Percentiles rank a stretch among this genome's conserved stretches.
Evolutionary conservation across 2,113 vertebrate genomes (phyloP).

Genomic region (Speoplatyrhinus poulsoni): DNA sequence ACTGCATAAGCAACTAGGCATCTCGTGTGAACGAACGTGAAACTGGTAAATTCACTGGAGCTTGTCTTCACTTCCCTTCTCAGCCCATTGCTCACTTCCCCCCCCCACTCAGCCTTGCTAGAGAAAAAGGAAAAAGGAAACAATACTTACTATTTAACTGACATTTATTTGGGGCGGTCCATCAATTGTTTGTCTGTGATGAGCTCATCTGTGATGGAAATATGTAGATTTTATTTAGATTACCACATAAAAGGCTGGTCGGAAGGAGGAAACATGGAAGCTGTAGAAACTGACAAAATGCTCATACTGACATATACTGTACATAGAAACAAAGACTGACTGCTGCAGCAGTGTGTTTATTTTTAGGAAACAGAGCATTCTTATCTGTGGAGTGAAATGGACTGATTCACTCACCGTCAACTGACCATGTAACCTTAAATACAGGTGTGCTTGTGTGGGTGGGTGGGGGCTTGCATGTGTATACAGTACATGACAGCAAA

Average conservation of each 20-base stretch:
- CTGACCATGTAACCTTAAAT: constrained; percentile 35
- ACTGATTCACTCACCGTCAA: constrained; percentile 34
- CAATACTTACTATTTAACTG: constrained; percentile 20
- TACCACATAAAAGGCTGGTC: constrained; percentile 28
- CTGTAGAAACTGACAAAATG: neutral
- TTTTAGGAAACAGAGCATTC: constrained; percentile 54
- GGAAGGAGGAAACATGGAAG: neutral
- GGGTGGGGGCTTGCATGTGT: no score
- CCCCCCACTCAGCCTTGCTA: neutral
- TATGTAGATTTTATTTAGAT: constrained; percentile 5
- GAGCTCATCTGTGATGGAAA: constrained; percentile 4
- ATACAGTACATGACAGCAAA: no score
- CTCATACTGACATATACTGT: constrained; percentile 5
- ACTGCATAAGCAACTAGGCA: neutral
- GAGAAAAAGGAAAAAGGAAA: constrained; percentile 2
- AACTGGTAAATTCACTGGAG: neutral
- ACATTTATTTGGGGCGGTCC: constrained; percentile 16
- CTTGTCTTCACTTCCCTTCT: neutral
- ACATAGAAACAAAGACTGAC: constrained; percentile 27
- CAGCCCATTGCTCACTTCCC: neutral
- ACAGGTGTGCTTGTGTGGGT: constrained; percentile 22
- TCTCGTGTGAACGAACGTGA: neutral
- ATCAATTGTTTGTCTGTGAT: constrained; percentile 33
- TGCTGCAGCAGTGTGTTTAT: no score
- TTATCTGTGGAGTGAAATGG: constrained; percentile 65